Evolutionary conservation across 2,888 invertebrate species (phyloP).

Genomic region (Ophion slaviceki): DNA sequence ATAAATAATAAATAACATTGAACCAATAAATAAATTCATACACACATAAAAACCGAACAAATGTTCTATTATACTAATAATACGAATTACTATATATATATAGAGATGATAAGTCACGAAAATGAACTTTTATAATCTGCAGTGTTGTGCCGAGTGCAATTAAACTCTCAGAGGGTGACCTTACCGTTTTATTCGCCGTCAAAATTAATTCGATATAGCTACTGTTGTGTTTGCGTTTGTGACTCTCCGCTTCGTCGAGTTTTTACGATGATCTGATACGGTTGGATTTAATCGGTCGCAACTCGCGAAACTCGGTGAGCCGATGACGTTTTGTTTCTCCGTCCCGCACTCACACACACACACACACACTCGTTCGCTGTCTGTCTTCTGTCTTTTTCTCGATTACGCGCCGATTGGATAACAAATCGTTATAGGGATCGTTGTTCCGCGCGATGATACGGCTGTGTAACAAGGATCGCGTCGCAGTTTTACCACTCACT

Average conservation of each 20-base stretch:
- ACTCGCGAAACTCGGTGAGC: constrained; percentile 43
- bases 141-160: not conserved
- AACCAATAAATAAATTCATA: not conserved
- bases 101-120: no score
- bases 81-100: no score
- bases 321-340: not conserved
- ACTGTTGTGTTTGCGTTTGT: not conserved
- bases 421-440: not conserved
- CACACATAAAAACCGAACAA: not conserved
- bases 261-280: constrained; percentile 40
- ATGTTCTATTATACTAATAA: not conserved
- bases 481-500: not conserved
- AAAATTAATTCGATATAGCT: not conserved
- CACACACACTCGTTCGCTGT: not conserved
- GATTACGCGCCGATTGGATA: constrained; percentile 6
- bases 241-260: not conserved
- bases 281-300: constrained; percentile 42
- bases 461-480: not conserved
- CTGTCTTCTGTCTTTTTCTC: not conserved
- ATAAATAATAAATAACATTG: not conserved
- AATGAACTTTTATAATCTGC: no score
- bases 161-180: not conserved
- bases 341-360: not conserved
- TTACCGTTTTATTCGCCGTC: not conserved
- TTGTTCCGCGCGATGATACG: not conserved